Conservation (phyloP, 2,888 invertebrate species). For the Hypomecis atomaria region DNA sequence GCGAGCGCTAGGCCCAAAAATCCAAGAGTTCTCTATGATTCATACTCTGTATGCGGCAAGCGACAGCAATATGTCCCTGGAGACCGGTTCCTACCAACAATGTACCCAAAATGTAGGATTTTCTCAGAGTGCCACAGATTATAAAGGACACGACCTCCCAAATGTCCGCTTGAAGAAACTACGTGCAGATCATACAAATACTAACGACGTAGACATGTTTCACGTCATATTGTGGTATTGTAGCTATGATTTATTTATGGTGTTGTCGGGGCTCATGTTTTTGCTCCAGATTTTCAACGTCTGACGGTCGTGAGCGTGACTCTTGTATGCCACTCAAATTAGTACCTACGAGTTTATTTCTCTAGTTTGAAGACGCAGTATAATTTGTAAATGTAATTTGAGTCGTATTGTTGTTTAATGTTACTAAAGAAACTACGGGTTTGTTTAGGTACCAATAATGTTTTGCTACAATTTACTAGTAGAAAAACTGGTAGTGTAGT, state of each 20-base stretch:
- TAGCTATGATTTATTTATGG: slow-evolving; percentile 18
- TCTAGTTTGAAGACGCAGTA: no score
- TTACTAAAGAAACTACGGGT: no score
- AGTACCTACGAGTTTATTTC: slow-evolving; percentile 1
- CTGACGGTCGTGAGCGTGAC: slow-evolving; percentile 9
- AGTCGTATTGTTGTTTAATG: no score
- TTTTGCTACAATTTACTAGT: no score
- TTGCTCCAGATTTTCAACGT: slow-evolving; percentile 13
- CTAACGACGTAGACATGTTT: slow-evolving; percentile 27
- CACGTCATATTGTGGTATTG: slow-evolving; percentile 24
- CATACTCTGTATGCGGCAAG: slow-evolving; percentile 24
- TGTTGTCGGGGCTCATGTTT: slow-evolving; percentile 9
- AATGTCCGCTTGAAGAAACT: slow-evolving; percentile 30
- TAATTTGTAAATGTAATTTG: no score
- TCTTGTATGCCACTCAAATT: neutral
- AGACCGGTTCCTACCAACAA: slow-evolving; percentile 20
- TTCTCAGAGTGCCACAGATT: slow-evolving; percentile 27
- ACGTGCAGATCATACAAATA: slow-evolving; percentile 30
- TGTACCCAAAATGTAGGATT: slow-evolving; percentile 31
- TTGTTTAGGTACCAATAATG: no score
- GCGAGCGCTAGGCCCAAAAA: slow-evolving; percentile 3
- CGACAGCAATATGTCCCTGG: slow-evolving; percentile 21
- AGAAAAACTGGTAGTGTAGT: no score
- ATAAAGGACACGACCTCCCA: slow-evolving; percentile 32
- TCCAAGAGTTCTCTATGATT: slow-evolving; percentile 15